Percentiles rank a stretch among this genome's conserved stretches.
Evolutionary conservation across 2,888 invertebrate species (phyloP).

Genomic region (Allophyes oxyacanthae): DNA sequence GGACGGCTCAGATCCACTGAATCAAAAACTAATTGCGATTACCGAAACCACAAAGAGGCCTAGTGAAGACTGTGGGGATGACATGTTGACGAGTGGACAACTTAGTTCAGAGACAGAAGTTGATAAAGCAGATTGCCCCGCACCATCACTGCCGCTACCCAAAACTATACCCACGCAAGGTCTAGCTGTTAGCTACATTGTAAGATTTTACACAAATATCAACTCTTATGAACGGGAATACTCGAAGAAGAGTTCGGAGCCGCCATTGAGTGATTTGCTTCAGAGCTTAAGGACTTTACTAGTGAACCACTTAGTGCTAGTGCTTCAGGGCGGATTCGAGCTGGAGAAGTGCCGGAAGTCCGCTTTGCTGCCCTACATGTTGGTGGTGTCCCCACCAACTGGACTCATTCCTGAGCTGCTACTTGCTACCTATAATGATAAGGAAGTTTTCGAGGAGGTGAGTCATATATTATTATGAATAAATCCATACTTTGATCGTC

Average conservation of each 20-base stretch:
- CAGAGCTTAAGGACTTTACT: slow-evolving; percentile 88
- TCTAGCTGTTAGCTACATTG: slow-evolving; percentile 82
- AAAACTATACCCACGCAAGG: slow-evolving; percentile 81
- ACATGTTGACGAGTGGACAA: slow-evolving; percentile 73
- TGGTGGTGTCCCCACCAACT: slow-evolving; percentile 92
- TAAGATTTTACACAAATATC: slow-evolving; percentile 91
- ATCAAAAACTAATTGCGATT: slow-evolving; percentile 83
- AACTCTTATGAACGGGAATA: slow-evolving; percentile 93
- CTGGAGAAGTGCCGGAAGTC: slow-evolving; percentile 88
- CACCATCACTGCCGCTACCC: slow-evolving; percentile 81
- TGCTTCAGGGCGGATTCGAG: slow-evolving; percentile 87
- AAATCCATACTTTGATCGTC: too few relatives aligned
- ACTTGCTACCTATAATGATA: slow-evolving; percentile 90
- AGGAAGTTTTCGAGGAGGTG: slow-evolving; percentile 88
- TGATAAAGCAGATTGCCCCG: slow-evolving; percentile 81
- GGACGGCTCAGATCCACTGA: slow-evolving; percentile 89
- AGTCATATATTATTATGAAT: slow-evolving; percentile 37
- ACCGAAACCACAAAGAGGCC: slow-evolving; percentile 82
- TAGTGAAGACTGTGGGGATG: slow-evolving; percentile 83
- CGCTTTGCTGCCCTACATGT: slow-evolving; percentile 91
- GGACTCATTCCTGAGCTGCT: slow-evolving; percentile 93
- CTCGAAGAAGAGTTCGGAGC: slow-evolving; percentile 93
- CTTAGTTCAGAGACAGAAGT: slow-evolving; percentile 74
- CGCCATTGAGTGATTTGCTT: slow-evolving; percentile 92
- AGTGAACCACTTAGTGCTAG: slow-evolving; percentile 89